Conservation (phyloP, 2,797 vertebrate genomes). For the Spheniscus humboldti region DNA sequence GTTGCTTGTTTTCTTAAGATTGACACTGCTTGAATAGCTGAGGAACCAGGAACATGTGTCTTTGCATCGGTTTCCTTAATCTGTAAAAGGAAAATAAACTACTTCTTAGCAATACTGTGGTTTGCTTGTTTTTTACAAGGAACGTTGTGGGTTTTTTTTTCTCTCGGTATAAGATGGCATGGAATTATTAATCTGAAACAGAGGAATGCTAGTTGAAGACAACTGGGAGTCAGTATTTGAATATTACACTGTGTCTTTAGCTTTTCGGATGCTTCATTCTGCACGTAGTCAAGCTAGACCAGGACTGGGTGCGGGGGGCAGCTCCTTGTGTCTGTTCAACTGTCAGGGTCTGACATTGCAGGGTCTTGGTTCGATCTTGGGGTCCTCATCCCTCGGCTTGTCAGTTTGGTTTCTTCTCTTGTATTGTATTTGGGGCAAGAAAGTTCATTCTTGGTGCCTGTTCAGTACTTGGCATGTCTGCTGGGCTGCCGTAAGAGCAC, state of each 20-base stretch:
- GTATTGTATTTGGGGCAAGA: not conserved
- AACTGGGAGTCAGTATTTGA: not conserved
- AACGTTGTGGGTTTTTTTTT: rapidly evolving
- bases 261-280: not conserved
- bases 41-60: not conserved
- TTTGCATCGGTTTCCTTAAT: not conserved
- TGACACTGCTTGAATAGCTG: not conserved
- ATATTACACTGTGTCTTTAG: not conserved
- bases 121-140: not conserved
- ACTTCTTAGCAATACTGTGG: not conserved
- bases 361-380: not conserved
- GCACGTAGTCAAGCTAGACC: not conserved
- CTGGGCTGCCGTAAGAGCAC: not conserved
- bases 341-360: not conserved
- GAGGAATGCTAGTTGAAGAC: not conserved
- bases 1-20: not conserved
- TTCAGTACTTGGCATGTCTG: not conserved
- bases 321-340: not conserved
- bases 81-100: not conserved
- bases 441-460: not conserved
- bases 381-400: not conserved
- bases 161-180: not conserved
- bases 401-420: not conserved
- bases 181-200: not conserved
- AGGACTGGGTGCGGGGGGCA: not conserved